A percentile compares a stretch with the other conserved stretches of the same genome.
Conservation (phyloP, 2,888 invertebrate species). For the Scelioninae gen. 2 region DNA sequence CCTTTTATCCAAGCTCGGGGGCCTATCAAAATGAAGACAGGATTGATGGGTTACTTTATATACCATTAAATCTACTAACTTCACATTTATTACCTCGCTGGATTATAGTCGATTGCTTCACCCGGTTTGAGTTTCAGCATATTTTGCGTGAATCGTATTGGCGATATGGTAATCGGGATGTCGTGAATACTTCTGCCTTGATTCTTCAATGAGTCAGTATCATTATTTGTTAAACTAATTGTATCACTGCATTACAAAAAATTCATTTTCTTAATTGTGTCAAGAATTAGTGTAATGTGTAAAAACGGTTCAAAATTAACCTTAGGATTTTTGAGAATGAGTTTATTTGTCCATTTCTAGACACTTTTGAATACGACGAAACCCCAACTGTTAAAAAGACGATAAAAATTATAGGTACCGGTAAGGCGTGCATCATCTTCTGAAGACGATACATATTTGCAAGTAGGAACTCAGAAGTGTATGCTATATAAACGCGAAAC, state of each 20-base stretch:
- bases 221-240: neutral
- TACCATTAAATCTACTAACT: neutral
- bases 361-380: conserved; percentile 55
- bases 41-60: neutral
- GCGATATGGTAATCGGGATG: conserved; percentile 67
- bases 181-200: conserved; percentile 65
- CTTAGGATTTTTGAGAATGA: conserved; percentile 24
- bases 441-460: conserved; percentile 31
- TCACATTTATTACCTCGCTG: conserved; percentile 62
- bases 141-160: conserved; percentile 65
- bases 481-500: conserved; percentile 58
- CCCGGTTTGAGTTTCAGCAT: conserved; percentile 66
- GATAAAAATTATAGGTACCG: conserved; percentile 29
- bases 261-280: no score
- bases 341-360: conserved; percentile 50
- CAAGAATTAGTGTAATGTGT: no score
- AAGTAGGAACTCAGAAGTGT: conserved; percentile 16
- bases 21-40: conserved; percentile 56
- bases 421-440: conserved; percentile 46
- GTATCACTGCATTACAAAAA: no score
- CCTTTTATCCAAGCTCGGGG: conserved; percentile 67
- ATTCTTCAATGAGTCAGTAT: conserved; percentile 3
- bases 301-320: conserved; percentile 22
- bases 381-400: conserved; percentile 37
- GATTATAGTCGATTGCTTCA: conserved; percentile 67